A percentile compares a stretch with the other conserved stretches of the same genome.
Conservation (phyloP, 2,113 vertebrate genomes). For the Urocitellus parryii region DNA sequence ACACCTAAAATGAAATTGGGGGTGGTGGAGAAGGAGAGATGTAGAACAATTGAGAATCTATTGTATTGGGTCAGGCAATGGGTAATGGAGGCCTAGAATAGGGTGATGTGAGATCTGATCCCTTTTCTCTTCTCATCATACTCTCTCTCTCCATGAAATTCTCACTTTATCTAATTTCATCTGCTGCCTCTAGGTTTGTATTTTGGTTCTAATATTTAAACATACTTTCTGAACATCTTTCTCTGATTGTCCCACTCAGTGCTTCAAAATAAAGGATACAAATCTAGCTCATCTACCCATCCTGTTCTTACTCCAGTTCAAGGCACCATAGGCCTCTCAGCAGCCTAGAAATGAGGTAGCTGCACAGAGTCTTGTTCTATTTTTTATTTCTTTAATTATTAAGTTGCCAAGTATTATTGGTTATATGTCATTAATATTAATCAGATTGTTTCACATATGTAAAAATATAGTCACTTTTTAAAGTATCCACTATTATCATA, state of each 20-base stretch:
- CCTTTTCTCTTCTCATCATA: not conserved
- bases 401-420: not conserved
- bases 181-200: not conserved
- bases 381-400: constrained; percentile 13
- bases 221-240: not conserved
- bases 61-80: not conserved
- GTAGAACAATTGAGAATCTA: not conserved
- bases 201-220: not conserved
- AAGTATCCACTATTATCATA: constrained; percentile 13
- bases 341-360: not conserved
- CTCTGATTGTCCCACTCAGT: not conserved
- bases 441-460: not conserved
- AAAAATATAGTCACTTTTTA: constrained; percentile 41
- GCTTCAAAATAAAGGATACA: not conserved
- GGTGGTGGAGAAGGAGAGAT: not conserved
- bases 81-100: not conserved
- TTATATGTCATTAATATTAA: not conserved
- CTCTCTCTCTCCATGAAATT: not conserved
- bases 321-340: not conserved
- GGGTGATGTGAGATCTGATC: not conserved
- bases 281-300: not conserved
- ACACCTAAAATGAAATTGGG: not conserved
- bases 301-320: not conserved
- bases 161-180: not conserved
- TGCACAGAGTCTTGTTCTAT: not conserved